Percentiles rank a stretch among this genome's conserved stretches.
phyloP scores from a whole-genome alignment of 2,888 invertebrate genomes.

The Erebia aethiops region DNA sequence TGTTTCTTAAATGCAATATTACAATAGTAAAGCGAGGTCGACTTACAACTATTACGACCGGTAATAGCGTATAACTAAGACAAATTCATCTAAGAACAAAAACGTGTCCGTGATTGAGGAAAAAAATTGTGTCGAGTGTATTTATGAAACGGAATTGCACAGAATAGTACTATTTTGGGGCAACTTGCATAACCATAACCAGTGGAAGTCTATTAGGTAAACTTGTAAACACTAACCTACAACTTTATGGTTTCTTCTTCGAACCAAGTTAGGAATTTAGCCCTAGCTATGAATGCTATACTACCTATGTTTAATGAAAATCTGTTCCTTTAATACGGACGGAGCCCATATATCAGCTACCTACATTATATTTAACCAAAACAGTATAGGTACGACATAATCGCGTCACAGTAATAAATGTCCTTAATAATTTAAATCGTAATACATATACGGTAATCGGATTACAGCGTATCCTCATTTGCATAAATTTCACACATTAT shows the following conservation, averaged over 20 bases:
- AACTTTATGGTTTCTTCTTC: neutral
- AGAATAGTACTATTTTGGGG: constrained; percentile 1
- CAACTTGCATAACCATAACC: neutral
- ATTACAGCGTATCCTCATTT: constrained; percentile 25
- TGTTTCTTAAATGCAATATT: constrained; percentile 55
- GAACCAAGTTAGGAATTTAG: neutral
- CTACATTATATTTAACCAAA: neutral
- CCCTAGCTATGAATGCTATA: no score
- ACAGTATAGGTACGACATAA: neutral
- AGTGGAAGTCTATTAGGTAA: neutral
- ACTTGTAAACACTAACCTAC: neutral
- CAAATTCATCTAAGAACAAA: constrained; percentile 22
- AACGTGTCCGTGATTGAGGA: constrained; percentile 17
- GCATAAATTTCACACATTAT: constrained; percentile 33
- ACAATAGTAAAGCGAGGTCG: constrained; percentile 66
- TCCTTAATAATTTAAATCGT: constrained; percentile 9
- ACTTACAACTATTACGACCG: constrained; percentile 34
- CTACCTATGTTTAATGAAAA: no score
- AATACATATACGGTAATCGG: constrained; percentile 1
- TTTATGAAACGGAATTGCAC: constrained; percentile 13
- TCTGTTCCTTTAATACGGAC: no score
- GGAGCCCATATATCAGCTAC: no score
- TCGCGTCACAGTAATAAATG: neutral
- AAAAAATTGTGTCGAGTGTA: constrained; percentile 1
- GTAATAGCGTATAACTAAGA: constrained; percentile 32